Percentiles rank a stretch among this genome's conserved stretches.
These are phyloP conservation scores for Cataglyphis rosenhaueri DNA, from an alignment of 2,888 invertebrate genomes.

Conservation along the genomic window DNA sequence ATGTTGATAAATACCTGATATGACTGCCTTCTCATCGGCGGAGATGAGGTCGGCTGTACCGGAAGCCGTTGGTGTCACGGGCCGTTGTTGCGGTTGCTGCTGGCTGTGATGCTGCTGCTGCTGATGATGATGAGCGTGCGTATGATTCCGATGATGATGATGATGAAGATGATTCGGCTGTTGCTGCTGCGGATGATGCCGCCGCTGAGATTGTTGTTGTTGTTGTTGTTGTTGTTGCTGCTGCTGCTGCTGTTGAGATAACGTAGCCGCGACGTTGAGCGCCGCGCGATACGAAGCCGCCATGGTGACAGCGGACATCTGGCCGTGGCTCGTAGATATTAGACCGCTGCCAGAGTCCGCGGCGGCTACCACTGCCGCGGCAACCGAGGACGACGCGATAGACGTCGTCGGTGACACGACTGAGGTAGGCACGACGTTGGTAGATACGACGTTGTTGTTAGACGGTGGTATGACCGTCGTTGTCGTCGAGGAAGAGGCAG, in stretches of 20 bases:
- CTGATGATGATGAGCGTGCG: constrained; percentile 55
- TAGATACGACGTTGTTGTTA: constrained; percentile 46
- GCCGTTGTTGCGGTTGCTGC: constrained; percentile 62
- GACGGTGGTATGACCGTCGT: constrained; percentile 64
- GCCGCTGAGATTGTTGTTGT: constrained; percentile 72
- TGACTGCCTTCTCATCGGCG: constrained; percentile 81
- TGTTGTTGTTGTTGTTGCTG: constrained; percentile 78
- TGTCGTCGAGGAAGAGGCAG: constrained; percentile 62
- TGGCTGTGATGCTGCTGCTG: constrained; percentile 55
- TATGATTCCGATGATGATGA: constrained; percentile 72
- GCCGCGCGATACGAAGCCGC: constrained; percentile 77
- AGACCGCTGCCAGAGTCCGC: constrained; percentile 59
- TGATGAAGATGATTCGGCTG: constrained; percentile 66
- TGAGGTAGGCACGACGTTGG: constrained; percentile 40
- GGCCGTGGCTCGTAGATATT: constrained; percentile 62
- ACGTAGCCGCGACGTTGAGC: constrained; percentile 73
- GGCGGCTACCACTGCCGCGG: constrained; percentile 57
- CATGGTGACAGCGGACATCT: constrained; percentile 72
- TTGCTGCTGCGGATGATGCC: constrained; percentile 56
- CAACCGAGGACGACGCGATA: constrained; percentile 45
- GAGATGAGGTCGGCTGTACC: constrained; percentile 75
- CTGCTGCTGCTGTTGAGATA: constrained; percentile 70
- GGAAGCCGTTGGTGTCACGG: constrained; percentile 68
- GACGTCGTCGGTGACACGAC: constrained; percentile 56
- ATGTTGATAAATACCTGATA: constrained; percentile 83